Conservation (phyloP, 2,888 invertebrate genomes). For the Tolmerus cingulatus region DNA sequence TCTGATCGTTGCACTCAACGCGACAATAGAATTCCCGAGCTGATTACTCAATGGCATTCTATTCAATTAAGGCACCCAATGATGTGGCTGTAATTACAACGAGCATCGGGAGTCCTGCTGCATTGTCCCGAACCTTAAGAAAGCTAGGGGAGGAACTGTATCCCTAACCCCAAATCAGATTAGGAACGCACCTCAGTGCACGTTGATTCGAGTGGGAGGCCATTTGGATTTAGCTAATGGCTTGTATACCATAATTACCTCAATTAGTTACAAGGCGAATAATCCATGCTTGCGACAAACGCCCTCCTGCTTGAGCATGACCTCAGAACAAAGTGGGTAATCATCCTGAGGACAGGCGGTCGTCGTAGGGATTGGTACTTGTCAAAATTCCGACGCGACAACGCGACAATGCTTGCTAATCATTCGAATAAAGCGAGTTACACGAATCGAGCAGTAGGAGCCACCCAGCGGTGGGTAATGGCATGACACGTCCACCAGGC, state of each 20-base stretch:
- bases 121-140: neutral
- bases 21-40: neutral
- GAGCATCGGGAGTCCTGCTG: neutral
- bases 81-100: neutral
- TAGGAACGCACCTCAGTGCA: slow-evolving; percentile 25
- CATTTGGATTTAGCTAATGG: slow-evolving; percentile 38
- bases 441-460: neutral
- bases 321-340: slow-evolving; percentile 38
- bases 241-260: slow-evolving; percentile 39
- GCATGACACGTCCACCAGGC: neutral
- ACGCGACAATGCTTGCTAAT: neutral
- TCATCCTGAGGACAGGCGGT: slow-evolving; percentile 6
- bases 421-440: neutral
- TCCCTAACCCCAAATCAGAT: slow-evolving; percentile 14
- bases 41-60: neutral
- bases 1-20: neutral
- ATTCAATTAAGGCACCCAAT: slow-evolving; percentile 18
- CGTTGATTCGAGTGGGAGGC: neutral
- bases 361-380: slow-evolving; percentile 17
- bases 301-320: slow-evolving; percentile 2
- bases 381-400: slow-evolving; percentile 15
- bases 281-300: slow-evolving; percentile 20
- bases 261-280: slow-evolving; percentile 33
- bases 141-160: neutral
- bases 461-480: neutral